phyloP scores from a whole-genome alignment of 37 sponge, comb jelly and placozoan genomes.

The Ephydatia muelleri region DNA sequence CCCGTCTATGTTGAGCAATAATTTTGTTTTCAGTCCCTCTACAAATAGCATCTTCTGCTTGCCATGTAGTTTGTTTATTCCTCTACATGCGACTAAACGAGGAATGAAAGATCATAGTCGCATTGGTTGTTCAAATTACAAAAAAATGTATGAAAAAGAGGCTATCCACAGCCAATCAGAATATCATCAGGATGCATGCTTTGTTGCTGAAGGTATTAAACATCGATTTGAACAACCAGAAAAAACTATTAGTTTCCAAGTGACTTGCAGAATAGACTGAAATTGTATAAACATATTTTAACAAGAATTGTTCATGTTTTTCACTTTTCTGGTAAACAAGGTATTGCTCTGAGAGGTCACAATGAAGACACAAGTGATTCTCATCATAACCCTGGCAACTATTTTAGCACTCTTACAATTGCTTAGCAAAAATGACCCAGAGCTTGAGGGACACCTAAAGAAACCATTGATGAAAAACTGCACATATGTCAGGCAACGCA shows the following conservation, averaged over 20 bases:
- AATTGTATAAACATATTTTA: neutral
- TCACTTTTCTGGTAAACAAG: neutral
- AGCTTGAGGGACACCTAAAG: neutral
- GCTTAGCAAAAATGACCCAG: neutral
- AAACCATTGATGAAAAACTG: neutral
- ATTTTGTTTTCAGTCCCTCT: conserved; percentile 1
- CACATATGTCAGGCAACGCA: neutral
- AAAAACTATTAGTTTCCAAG: neutral
- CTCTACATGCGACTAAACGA: neutral
- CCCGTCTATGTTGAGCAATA: neutral
- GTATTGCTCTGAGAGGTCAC: neutral
- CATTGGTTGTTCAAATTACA: neutral
- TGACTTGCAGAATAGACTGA: neutral
- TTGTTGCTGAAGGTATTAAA: neutral
- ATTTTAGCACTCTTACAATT: neutral
- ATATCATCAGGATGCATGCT: neutral
- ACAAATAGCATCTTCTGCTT: neutral
- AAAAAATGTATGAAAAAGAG: neutral
- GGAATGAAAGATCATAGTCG: neutral
- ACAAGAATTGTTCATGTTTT: neutral
- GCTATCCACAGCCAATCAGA: conserved; percentile 1
- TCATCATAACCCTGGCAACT: neutral
- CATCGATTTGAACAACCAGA: neutral
- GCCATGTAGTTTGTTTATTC: neutral
- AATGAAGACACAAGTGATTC: neutral